Evolutionary conservation across 2,888 invertebrate genomes (phyloP), one percentile per base, ranked within the genome.

Genomic region (Tanytarsus gracilentus): DNA sequence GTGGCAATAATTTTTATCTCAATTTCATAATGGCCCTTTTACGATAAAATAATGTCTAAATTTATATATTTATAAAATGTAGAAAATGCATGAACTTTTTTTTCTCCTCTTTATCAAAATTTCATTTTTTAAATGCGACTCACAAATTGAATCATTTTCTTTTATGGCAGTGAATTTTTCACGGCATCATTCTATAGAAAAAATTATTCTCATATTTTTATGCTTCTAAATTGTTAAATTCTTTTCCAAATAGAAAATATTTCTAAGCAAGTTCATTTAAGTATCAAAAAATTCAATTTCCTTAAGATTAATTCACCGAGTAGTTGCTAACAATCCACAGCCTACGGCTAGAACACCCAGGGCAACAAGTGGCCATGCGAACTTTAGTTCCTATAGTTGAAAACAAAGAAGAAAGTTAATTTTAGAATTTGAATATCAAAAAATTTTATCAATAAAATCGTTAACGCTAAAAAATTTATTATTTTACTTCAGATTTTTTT

Each of bases 341-440:
- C 74, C 74, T 67, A 74, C 72, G 64, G 74, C 74, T 62, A 74
- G 68, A 49, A 74, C 72, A 55, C 74, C 71, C 2, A 73, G 72
- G 56, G 74, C 72, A 18, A 74, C 72, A 62, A 74, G 72, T 50
- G 74, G 74, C 74, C 74, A 74, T 61, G 71, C 72, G 65, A 73
- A 72, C 64, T 69, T 70, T 62, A 70, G 71, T 63, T 72, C 70
- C 71, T 72, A 65, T 2, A 69, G 68, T 27, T 11, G 29, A 14
- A 18, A 29, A 58, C 1, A 58, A 29, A 30, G 48, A 16, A 30
- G 26, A 39, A 23, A 61, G 59, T 59, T 53, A 53, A 50, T 39
- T 14, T 23, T 44, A 40, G n/a, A n/a, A n/a, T n/a, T n/a, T n/a
- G n/a, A n/a, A n/a, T n/a, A n/a, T n/a, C n/a, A n/a, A n/a, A n/a